Conservation (phyloP, 2,888 invertebrate species). For the Noctua comes region DNA sequence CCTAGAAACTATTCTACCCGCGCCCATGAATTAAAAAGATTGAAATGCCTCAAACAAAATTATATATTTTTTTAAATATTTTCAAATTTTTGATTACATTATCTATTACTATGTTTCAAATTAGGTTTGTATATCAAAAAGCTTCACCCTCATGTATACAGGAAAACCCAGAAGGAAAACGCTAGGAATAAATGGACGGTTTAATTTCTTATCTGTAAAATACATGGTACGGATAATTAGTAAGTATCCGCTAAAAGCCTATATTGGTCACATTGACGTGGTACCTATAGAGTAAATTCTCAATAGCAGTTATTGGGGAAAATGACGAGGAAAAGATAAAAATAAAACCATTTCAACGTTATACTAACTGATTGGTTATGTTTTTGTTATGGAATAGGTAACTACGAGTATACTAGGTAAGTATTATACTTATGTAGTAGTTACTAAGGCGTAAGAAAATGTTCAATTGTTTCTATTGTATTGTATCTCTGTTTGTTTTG, state of each 20-base stretch:
- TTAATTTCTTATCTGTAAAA: background rate
- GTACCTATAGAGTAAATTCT: slow-evolving; percentile 5
- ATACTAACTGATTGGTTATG: slow-evolving; percentile 2
- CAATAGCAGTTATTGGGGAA: slow-evolving; percentile 18
- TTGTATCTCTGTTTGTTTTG: background rate
- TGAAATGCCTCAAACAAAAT: background rate
- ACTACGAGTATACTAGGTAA: background rate
- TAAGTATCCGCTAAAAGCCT: background rate
- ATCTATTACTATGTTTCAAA: background rate
- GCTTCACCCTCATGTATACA: background rate
- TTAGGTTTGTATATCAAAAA: background rate
- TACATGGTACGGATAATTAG: slow-evolving; percentile 1
- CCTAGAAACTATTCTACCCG: background rate
- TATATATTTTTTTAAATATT: too few relatives aligned
- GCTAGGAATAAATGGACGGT: background rate
- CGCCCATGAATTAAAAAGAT: too few relatives aligned
- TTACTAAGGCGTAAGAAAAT: background rate
- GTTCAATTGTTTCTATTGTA: background rate
- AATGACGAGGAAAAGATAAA: slow-evolving; percentile 39
- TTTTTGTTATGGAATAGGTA: background rate
- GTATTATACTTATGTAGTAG: background rate
- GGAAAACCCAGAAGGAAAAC: slow-evolving; percentile 31
- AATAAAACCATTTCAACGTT: background rate
- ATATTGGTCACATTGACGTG: background rate
- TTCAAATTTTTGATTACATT: too few relatives aligned